Evolutionary conservation across 2,113 vertebrate species (phyloP).

Genomic region (Dolichallabes microphthalmus): DNA sequence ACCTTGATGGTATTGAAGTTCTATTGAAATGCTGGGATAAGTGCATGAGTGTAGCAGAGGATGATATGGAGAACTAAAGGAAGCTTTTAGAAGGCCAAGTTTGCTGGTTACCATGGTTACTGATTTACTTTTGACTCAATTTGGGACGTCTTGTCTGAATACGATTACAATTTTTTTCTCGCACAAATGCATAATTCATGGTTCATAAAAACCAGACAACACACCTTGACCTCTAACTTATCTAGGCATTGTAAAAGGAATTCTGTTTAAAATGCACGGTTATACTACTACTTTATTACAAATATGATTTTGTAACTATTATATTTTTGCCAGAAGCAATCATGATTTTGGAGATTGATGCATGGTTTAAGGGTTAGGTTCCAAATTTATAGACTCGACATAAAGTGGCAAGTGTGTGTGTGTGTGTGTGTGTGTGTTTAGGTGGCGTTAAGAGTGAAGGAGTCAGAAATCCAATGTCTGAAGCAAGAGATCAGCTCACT

Average conservation of each 20-base stretch:
- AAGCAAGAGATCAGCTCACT: constrained; percentile 88
- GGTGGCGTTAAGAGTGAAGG: constrained; percentile 86
- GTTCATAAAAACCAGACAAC: background rate
- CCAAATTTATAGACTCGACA: background rate
- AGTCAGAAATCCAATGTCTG: constrained; percentile 91
- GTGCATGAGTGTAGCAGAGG: too few species aligned
- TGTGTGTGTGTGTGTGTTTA: constrained; percentile 55
- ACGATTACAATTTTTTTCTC: background rate
- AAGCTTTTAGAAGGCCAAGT: background rate
- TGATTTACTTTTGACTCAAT: background rate
- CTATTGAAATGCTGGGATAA: too few species aligned
- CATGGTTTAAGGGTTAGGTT: background rate
- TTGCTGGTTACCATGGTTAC: background rate
- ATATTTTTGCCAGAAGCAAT: background rate
- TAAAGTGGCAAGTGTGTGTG: background rate
- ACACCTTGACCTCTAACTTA: background rate
- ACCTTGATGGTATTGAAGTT: too few species aligned
- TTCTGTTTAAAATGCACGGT: background rate
- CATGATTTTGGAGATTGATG: background rate
- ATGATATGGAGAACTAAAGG: too few species aligned
- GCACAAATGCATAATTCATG: background rate
- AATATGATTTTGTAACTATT: background rate
- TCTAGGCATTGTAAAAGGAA: background rate
- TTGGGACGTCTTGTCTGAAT: background rate
- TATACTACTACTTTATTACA: background rate